phyloP scores from a whole-genome alignment of 2,113 vertebrate genomes.

The Pardalotus punctatus region DNA sequence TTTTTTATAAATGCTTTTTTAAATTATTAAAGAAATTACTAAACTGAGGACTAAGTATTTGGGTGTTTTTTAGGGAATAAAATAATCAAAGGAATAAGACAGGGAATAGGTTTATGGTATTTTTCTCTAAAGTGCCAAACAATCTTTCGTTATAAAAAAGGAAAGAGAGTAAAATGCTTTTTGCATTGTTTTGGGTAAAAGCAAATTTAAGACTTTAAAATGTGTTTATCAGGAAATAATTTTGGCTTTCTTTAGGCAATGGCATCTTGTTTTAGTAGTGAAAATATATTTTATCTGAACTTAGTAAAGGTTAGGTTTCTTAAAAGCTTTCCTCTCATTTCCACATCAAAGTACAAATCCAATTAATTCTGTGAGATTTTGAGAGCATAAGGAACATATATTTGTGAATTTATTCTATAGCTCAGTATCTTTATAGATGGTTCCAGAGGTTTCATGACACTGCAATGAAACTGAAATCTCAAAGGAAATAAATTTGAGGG shows the following conservation, averaged over 20 bases:
- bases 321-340: conserved; percentile 80
- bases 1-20: background rate
- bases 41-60: background rate
- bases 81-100: conserved; percentile 1
- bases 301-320: conserved; percentile 76
- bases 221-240: background rate
- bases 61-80: background rate
- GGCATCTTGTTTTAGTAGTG: background rate
- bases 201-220: conserved; percentile 9
- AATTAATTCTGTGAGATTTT: conserved; percentile 79
- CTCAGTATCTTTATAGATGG: conserved; percentile 71
- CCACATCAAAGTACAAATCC: conserved; percentile 80
- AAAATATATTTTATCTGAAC: background rate
- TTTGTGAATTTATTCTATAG: conserved; percentile 77
- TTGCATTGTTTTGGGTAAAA: background rate
- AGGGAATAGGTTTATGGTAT: background rate
- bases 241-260: background rate
- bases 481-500: rapidly evolving
- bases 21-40: conserved; percentile 33
- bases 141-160: background rate
- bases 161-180: background rate
- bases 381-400: conserved; percentile 74
- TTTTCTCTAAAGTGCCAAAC: background rate
- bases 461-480: conserved; percentile 71
- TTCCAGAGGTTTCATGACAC: conserved; percentile 73